Evolutionary conservation across 37 sponge, comb jelly and placozoan species (phyloP).

Genomic region (Chondrosia reniformis): DNA sequence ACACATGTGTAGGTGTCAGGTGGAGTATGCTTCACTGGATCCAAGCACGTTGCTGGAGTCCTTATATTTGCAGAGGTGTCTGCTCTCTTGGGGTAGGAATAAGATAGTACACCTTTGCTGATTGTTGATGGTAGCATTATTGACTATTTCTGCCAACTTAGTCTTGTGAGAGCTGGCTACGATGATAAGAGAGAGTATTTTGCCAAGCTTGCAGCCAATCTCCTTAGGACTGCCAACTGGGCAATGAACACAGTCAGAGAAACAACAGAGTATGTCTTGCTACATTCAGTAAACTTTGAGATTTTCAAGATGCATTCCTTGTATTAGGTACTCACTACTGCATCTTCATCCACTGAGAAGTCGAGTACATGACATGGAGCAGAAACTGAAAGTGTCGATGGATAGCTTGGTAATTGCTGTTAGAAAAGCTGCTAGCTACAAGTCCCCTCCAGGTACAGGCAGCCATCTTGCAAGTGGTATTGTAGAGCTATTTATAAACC

Average conservation of each 20-base stretch:
- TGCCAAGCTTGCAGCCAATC: slow-evolving; percentile 63
- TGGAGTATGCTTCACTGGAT: slow-evolving; percentile 60
- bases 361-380: slow-evolving; percentile 76
- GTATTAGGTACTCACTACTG: slow-evolving; percentile 54
- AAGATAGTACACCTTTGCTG: too few species aligned
- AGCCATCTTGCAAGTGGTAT: neutral
- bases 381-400: slow-evolving; percentile 71
- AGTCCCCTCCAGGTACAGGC: neutral
- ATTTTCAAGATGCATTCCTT: too few species aligned
- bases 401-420: slow-evolving; percentile 67
- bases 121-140: too few species aligned
- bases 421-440: slow-evolving; percentile 1
- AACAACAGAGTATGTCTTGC: slow-evolving; percentile 54
- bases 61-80: slow-evolving; percentile 60
- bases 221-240: slow-evolving; percentile 52
- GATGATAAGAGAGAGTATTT: slow-evolving; percentile 67
- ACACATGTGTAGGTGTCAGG: slow-evolving; percentile 1
- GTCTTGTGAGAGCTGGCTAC: slow-evolving; percentile 67
- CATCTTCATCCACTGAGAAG: slow-evolving; percentile 74
- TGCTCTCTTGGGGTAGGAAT: slow-evolving; percentile 60
- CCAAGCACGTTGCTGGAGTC: slow-evolving; percentile 61
- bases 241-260: slow-evolving; percentile 58
- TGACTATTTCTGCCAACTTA: too few species aligned
- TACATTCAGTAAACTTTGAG: neutral
- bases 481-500: neutral